Evolutionary conservation across 2,888 invertebrate species (phyloP), one percentile per base, ranked within the genome.

Genomic region (Malthinus flaveolus): DNA sequence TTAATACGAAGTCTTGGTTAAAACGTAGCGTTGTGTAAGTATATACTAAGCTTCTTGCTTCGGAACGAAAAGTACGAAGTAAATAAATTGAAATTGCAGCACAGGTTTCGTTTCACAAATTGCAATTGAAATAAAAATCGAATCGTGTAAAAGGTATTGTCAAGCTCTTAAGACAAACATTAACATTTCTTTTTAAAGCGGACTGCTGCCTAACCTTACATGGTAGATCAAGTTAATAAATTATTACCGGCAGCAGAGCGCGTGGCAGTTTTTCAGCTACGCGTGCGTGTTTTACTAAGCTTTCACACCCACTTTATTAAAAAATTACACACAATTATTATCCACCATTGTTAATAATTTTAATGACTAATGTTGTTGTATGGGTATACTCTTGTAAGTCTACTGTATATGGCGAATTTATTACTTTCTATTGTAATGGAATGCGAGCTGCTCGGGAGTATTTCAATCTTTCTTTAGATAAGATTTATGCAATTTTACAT

Each of bases 161-260:
- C 5, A 23, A 23, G 23, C 23, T 23, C 5, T 23, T 23, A 23
- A 23, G 23, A 23, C 23, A 23, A 23, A 23, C 23, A 23, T 42
- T 42, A 42, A 42, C 39, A 23, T 42, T 13, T 42, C 23, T 42
- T 23, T 42, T 42, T 42, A 15, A 23, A 15, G 39, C 13, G 13
- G 39, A 12, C 65, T 68, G 66, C 66, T 63, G 66, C 61, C 66
- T 66, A 64, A 59, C 70, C 68, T 62, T 69, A 71, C 66, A 70
- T 60, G 70, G 70, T 51, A 65, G 66, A 66, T 68, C 70, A 57
- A 68, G 65, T 66, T 70, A 66, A 71, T 71, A 69, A 71, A 71
- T 71, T 69, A 69, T 71, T 68, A 66, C 70, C 61, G 64, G 64
- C 55, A 23, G 50, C 56, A 45, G 49, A 68, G 23, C 69, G 67